Evolutionary conservation across 2,888 invertebrate genomes (phyloP), one percentile per base, ranked within the genome.

Genomic region (Cryptus viduatorius): DNA sequence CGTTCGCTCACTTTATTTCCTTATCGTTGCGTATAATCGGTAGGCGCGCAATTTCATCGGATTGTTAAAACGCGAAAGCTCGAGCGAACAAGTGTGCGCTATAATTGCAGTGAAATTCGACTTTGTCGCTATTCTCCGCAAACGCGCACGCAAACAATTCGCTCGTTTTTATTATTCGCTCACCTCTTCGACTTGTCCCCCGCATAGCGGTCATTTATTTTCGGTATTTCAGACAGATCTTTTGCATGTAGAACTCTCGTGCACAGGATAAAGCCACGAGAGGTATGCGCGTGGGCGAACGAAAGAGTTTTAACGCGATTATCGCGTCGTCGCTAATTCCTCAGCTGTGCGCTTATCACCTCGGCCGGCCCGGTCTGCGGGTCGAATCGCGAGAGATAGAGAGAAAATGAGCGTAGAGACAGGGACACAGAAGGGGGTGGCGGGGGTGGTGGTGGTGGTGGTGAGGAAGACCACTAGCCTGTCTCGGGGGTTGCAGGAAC

Each of bases 311-410:
- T 89, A 89, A 87, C 88, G 86, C 81, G 90, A 89, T 91, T 91
- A 90, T 89, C 91, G 87, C 87, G 87, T 87, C 85, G 87, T 72
- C 87, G 90, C 88, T 91, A 91, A 91, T 91, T 91, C 89, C 90
- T 88, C 89, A 87, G 89, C 89, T 89, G 89, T 89, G 90, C 37
- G 37, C 90, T 91, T 91, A 90, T 90, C 90, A 85, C 86, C 87
- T 88, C 76, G 50, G 71, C 71, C 79, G 71, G 81, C 67, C 73
- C 59, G 71, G 73, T 76, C 76, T 79, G 78, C 72, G 44, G 71
- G 68, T 79, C 75, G 80, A 82, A 79, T 79, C 64, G 48, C 37
- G 68, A 69, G 64, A 56, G 77, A 79, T 24, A 69, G 77, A 79
- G 75, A 44, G 69, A 83, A 77, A 67, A 68, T 71, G 72, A 72